Evolutionary conservation across 2,113 vertebrate genomes (phyloP).

Genomic region (Odontophorus gujanensis): DNA sequence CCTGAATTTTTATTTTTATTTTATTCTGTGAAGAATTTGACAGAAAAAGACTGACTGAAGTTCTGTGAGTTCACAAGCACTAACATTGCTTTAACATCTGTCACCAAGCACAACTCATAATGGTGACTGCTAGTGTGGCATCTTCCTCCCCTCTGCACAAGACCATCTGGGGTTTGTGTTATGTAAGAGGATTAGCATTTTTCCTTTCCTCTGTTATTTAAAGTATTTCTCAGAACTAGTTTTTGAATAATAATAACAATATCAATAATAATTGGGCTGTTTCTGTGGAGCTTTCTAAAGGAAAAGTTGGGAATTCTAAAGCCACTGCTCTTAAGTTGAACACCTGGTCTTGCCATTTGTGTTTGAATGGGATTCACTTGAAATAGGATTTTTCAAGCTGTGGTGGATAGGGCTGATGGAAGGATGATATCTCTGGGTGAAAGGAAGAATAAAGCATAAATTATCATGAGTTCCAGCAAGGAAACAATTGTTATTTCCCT

Average conservation of each 20-base stretch:
- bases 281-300: conserved; percentile 60
- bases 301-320: conserved; percentile 58
- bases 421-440: conserved; percentile 18
- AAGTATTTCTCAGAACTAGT: conserved; percentile 75
- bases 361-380: conserved; percentile 58
- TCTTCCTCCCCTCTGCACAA: conserved; percentile 66
- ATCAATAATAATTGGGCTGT: conserved; percentile 70
- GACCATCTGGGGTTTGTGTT: conserved; percentile 79
- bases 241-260: conserved; percentile 72
- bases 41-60: conserved; percentile 38
- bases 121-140: conserved; percentile 61
- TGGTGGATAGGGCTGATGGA: conserved; percentile 35
- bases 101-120: conserved; percentile 59
- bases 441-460: conserved; percentile 46
- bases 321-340: conserved; percentile 42
- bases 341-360: conserved; percentile 69
- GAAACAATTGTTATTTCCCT: conserved; percentile 48
- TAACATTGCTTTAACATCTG: conserved; percentile 71
- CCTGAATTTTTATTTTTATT: conserved; percentile 5
- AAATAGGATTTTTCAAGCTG: conserved; percentile 55
- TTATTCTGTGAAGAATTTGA: conserved; percentile 22
- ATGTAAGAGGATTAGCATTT: conserved; percentile 75
- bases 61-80: conserved; percentile 18
- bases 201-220: conserved; percentile 74
- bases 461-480: conserved; percentile 43